Conservation (phyloP, 2,113 vertebrate genomes). For the Tupaia chinensis region DNA sequence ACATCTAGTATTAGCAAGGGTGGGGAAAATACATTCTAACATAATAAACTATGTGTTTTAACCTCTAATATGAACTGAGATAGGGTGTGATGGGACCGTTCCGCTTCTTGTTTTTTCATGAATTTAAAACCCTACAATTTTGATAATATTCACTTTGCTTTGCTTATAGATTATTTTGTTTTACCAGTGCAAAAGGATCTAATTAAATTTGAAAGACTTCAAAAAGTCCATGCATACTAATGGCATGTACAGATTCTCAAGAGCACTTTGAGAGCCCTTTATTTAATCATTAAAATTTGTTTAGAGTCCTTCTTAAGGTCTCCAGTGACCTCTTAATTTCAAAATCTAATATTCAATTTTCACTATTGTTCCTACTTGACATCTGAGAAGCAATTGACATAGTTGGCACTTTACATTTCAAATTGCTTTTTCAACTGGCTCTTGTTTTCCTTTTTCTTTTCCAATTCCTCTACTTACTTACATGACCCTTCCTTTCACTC, state of each 20-base stretch:
- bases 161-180: constrained; percentile 43
- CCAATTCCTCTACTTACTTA: background rate
- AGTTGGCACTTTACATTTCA: background rate
- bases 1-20: background rate
- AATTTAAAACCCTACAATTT: constrained; percentile 24
- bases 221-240: constrained; percentile 8
- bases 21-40: background rate
- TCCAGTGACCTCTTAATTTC: constrained; percentile 26
- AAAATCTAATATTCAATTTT: background rate
- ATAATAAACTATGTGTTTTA: background rate
- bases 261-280: background rate
- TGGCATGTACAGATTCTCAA: background rate
- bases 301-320: background rate
- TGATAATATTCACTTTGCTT: constrained; percentile 8
- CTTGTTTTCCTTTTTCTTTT: background rate
- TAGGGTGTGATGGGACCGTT: background rate
- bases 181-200: background rate
- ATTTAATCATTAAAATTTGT: constrained; percentile 25
- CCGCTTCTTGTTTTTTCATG: background rate
- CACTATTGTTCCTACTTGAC: background rate
- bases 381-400: background rate
- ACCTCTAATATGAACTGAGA: background rate
- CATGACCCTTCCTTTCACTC: background rate
- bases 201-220: background rate
- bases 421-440: background rate